Evolutionary conservation across 2,113 vertebrate species (phyloP), one percentile per base, ranked within the genome.

Genomic region (Gulo gulo): DNA sequence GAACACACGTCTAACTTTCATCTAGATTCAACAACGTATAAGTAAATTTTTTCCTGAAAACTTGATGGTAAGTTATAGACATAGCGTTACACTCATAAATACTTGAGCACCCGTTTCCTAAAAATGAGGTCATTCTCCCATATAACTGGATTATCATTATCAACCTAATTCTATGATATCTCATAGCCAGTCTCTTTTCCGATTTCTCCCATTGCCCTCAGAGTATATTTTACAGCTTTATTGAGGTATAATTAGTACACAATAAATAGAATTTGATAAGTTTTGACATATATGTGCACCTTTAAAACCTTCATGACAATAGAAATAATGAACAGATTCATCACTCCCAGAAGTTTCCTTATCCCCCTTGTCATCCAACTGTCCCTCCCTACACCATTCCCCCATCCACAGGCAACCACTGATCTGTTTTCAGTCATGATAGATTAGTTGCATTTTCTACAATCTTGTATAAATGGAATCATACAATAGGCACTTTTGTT

Each of bases 381-480:
- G 6, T 83, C 45, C 29, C 14, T 96, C 29, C 39, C 47, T 45
- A 91, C 2, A 88, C 34, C 24, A 11, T 90, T 80, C 47, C 7
- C 15, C 29, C 6, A 69, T 78, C 81, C 24, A 50, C 9, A 93
- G 45, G 69, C 52, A 96, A 83, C 45, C 84, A 97, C 45, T 69
- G 29, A 81, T 96, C 59, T 94, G 59, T 76, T 92, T 96, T 86
- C 26, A 83, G 31, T 69, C 61, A 39, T 84, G 74, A 88, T 36
- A 96, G 26, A 61, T 91, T 88, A 95, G 26, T 93, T 86, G 20
- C 50, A 78, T 96, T 97, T 94, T 92, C 39, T 86, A 52, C 6
- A 92, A 42, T 81, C 96, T 86, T 89, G 76, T 92, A 61, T 89
- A 88, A 81, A 81, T 94, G 59, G 74, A 96, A 50, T 96, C 36